These are phyloP conservation scores for Podarcis lilfordi DNA, from an alignment of 2,797 vertebrate genomes.

Conservation along the genomic window DNA sequence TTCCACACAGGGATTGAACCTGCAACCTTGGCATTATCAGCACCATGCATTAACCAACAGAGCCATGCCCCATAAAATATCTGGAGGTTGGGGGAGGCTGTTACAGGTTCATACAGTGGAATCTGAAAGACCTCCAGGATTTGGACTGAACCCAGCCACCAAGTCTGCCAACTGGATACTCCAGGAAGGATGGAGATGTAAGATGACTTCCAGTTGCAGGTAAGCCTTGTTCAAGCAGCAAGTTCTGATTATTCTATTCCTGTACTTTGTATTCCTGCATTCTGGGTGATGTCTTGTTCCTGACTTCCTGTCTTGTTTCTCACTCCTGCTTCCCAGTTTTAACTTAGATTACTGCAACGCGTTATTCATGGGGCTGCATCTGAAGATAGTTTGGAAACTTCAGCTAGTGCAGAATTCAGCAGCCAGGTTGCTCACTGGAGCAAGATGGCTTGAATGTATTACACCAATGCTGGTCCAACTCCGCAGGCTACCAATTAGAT, in stretches of 20 bases:
- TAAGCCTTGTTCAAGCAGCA: background rate
- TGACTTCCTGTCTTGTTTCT: background rate
- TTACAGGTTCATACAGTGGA: background rate
- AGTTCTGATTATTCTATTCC: background rate
- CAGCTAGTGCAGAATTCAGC: too few species aligned
- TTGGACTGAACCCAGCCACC: background rate
- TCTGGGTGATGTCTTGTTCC: background rate
- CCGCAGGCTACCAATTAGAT: too few species aligned
- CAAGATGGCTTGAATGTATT: too few species aligned
- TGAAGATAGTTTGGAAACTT: too few species aligned
- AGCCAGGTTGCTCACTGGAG: too few species aligned
- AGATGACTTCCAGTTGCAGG: background rate
- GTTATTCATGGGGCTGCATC: too few species aligned
- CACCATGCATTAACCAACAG: too few species aligned
- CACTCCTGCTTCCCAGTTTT: background rate
- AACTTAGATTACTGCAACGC: background rate
- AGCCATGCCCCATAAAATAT: too few species aligned
- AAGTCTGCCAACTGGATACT: background rate
- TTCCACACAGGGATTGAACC: too few species aligned
- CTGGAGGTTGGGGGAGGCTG: too few species aligned
- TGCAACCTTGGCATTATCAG: too few species aligned
- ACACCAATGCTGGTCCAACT: too few species aligned
- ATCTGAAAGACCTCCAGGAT: background rate
- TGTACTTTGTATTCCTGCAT: background rate
- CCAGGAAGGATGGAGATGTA: background rate